Base-by-base conservation (phyloP, 1,140 invertebrate genomes). In the Drosophila albomicans region DNA sequence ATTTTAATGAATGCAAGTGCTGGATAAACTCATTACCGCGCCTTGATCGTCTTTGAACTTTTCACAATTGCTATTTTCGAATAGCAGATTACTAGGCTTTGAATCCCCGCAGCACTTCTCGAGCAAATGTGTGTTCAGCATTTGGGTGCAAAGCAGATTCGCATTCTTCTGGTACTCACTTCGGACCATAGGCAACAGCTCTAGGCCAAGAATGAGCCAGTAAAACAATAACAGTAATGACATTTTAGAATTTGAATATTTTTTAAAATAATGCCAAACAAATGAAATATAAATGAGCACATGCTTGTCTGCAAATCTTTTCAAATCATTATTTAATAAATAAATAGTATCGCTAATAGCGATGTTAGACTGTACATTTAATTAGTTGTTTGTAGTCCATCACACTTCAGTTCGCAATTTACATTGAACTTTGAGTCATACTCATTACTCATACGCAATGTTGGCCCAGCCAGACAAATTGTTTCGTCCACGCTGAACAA, bases 71-170 rank as follows among this genome's bases (percentile, higher is more conserved):
- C 38, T 65, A 3, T 56, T 58, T 5, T 58, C n/a, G 3, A 73
- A 85, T 0, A 58, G 25, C 11, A 79, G 49, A 43, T 64, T 51
- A 11, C 69, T 78, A 3, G 75, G 61, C 8, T 73, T 35, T 5
- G 28, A 38, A n/a, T 45, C 20, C 1, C 81, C 81, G 20, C 81
- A 84, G 25, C 81, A 84, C 15, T n/a, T 45, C 13, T 72, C 57
- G 35, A 80, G 16, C 11, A 41, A 25, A 16, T 57, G n/a, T 0
- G 49, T 67, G 4, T 68, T 48, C 4, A 84, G 5, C 35, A 82
- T 8, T n/a, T 66, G 49, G 0, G 28, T 28, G 38, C 81, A 82
- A 1, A 69, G 56, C 11, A 69, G 46, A 16, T 63, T 48, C 2
- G 7, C n/a, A 15, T 61, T 20, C 2, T 28, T 11, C 30, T 3